Evolutionary conservation across 2,113 vertebrate species (phyloP).

Genomic region (Tricholaema leucomelas): DNA sequence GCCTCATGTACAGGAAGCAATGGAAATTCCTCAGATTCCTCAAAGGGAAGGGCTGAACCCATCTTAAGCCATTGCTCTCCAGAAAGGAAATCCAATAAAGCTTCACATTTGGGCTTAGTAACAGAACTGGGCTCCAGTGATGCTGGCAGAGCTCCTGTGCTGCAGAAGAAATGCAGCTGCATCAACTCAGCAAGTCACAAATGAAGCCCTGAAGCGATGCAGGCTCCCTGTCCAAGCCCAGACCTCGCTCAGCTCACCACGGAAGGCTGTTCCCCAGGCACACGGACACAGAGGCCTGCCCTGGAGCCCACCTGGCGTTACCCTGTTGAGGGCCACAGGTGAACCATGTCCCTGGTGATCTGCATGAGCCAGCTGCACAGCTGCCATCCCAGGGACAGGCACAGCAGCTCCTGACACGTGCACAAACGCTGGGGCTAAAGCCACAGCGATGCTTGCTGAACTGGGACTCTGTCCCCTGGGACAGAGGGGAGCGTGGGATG

Average conservation of each 20-base stretch:
- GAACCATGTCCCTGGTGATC: rapidly evolving
- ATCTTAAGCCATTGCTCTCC: slow-evolving; percentile 50
- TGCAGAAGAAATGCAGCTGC: neutral
- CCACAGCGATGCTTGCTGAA: rapidly evolving
- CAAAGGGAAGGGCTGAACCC: slow-evolving; percentile 51
- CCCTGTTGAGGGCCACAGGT: neutral
- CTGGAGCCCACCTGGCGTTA: neutral
- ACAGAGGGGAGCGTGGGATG: neutral
- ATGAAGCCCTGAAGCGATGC: neutral
- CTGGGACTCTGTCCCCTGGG: neutral
- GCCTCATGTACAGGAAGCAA: slow-evolving; percentile 69
- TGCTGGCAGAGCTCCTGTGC: neutral
- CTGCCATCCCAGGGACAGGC: neutral
- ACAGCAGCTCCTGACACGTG: rapidly evolving
- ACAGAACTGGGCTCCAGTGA: neutral
- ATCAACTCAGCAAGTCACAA: neutral
- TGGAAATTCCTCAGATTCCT: slow-evolving; percentile 74
- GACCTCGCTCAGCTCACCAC: neutral
- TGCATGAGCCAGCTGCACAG: rapidly evolving
- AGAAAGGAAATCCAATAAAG: slow-evolving; percentile 63
- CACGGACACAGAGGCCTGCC: rapidly evolving
- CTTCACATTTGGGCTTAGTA: slow-evolving; percentile 11
- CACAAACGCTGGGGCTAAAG: rapidly evolving
- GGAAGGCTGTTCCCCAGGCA: neutral
- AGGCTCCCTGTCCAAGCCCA: rapidly evolving